phyloP scores from a whole-genome alignment of 2,113 vertebrate genomes.

The Hyaena hyaena region DNA sequence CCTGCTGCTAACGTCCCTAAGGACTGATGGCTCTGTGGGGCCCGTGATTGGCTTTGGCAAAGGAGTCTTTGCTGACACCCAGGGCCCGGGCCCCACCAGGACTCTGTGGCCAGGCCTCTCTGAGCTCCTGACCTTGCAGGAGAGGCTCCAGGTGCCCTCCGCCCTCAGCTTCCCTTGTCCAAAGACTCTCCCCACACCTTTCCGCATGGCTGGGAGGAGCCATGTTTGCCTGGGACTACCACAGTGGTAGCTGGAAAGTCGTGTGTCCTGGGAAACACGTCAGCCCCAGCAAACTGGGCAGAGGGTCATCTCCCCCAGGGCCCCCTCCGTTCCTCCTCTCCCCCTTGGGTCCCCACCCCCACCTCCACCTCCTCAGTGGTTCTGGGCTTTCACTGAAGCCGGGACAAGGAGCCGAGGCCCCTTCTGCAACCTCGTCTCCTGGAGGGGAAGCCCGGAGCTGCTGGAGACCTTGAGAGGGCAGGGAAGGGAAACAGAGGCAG shows the following conservation, averaged over 20 bases:
- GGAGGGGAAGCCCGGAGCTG: background rate
- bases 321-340: background rate
- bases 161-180: background rate
- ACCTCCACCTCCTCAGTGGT: rapidly evolving
- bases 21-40: background rate
- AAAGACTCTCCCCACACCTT: background rate
- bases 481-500: background rate
- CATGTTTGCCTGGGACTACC: rapidly evolving
- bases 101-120: background rate
- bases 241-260: background rate
- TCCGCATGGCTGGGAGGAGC: background rate
- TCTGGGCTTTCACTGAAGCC: background rate
- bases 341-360: background rate
- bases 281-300: background rate
- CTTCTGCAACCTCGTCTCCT: background rate
- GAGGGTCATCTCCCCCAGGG: background rate
- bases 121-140: background rate
- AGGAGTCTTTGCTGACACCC: background rate
- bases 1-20: background rate
- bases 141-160: background rate
- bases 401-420: background rate
- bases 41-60: background rate
- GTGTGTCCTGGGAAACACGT: background rate
- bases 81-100: background rate
- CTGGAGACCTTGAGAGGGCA: background rate